Base-by-base conservation (phyloP, 23 tunicate genomes). In the Aplidium turbinatum region DNA sequence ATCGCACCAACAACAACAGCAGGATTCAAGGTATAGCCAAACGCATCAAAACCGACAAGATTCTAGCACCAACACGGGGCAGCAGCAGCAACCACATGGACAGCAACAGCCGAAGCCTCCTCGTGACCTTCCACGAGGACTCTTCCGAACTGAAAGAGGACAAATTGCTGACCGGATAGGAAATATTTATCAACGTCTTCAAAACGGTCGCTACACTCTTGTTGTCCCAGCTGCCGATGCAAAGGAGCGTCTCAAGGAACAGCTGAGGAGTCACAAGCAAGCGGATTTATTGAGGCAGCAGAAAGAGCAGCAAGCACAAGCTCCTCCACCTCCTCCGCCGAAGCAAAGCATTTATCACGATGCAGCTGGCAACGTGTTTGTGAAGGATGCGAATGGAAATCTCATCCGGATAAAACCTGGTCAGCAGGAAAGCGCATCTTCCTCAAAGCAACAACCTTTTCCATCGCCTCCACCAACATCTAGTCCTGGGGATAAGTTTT, bases 381-480 rank as follows among this genome's bases (percentile, higher is more conserved):
- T 85, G 64, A 85, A 85, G 35, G 91, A 85, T 48, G 45, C 40
- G 7, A 83, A 76, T 23, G 91, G 91, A 23, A 85, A 85, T 58
- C 55, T 85, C 19, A 76, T 85, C 53, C 68, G 69, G 33, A 73
- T 85, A 11, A 58, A 76, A 27, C 64, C 67, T 24, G 77, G 84
- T 2, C 46, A 66, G 9, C 75, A 66, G 27, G 72, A 21, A 16
- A 7, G 24, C 9, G 45, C 34, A 1, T 33, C 54, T 13, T 38
- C 31, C 35, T 7, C 31, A 2, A 27, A 38, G 30, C 29, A 63
- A 45, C 25, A 31, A 42, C 25, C 57, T 42, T 2, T 34, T 64
- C 48, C 48, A 64, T 2, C 47, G 24, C n/a, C n/a, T n/a, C n/a
- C n/a, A n/a, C n/a, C n/a, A n/a, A n/a, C n/a, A n/a, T n/a, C n/a